Percentiles rank a stretch among this genome's conserved stretches.
phyloP scores from a whole-genome alignment of 2,797 vertebrate species.

The Hylomyscus alleni region DNA sequence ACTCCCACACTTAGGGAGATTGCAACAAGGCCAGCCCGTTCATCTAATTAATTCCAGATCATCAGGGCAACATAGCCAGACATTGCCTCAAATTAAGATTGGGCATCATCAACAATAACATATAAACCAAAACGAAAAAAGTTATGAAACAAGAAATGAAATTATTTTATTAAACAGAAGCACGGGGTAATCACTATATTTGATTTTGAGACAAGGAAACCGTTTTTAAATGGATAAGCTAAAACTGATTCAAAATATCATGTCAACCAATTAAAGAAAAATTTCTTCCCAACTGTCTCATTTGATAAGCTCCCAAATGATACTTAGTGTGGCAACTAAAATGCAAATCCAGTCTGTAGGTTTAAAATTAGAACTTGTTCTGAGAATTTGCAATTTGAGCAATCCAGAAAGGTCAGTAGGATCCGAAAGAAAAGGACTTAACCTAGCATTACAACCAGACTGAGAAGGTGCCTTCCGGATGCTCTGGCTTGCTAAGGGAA shows the following conservation, averaged over 20 bases:
- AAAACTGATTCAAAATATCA: background rate
- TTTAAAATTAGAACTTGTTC: background rate
- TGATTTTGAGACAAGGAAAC: constrained; percentile 44
- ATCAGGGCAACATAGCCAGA: background rate
- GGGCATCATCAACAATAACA: background rate
- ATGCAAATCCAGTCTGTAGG: background rate
- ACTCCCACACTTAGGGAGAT: too few relatives aligned
- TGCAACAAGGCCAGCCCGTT: background rate
- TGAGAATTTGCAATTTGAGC: background rate
- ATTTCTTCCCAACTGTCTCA: constrained; percentile 24
- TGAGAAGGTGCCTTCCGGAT: background rate
- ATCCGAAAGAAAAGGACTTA: background rate
- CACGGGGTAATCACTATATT: background rate
- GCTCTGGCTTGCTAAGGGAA: background rate
- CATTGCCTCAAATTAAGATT: background rate
- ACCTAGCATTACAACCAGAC: background rate
- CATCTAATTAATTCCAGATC: background rate
- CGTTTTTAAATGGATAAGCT: background rate
- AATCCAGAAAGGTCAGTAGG: background rate
- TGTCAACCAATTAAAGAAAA: background rate
- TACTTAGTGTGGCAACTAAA: background rate
- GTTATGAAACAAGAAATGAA: background rate
- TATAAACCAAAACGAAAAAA: background rate
- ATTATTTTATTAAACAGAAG: background rate
- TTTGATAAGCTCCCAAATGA: background rate